Percentiles rank a stretch among this genome's conserved stretches.
Conservation (phyloP, 2,797 vertebrate genomes). For the Limosa lapponica region DNA sequence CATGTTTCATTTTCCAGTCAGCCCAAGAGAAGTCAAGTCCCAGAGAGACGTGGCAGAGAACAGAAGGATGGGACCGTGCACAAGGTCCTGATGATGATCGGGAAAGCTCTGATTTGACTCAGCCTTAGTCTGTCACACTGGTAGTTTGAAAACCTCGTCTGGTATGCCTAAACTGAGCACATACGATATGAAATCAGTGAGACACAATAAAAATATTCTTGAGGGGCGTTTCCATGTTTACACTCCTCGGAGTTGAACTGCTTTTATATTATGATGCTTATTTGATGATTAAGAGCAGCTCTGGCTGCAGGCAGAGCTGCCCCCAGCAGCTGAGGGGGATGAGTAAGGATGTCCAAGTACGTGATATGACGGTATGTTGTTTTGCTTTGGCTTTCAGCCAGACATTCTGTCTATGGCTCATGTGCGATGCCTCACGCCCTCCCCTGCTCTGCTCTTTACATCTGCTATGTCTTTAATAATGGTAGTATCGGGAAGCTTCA, state of each 20-base stretch:
- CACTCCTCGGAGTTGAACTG: accelerated
- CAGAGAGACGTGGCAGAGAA: background rate
- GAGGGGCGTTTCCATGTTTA: background rate
- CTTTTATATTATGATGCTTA: background rate
- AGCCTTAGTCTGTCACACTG: background rate
- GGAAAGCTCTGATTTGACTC: background rate
- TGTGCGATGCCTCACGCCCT: slow-evolving; percentile 82
- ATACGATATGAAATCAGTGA: background rate
- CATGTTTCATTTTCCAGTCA: background rate
- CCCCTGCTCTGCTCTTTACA: slow-evolving; percentile 89
- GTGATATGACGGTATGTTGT: background rate
- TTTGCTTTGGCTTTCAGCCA: slow-evolving; percentile 78
- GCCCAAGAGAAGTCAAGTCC: background rate
- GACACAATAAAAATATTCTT: background rate
- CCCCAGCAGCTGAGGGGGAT: background rate
- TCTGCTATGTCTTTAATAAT: slow-evolving; percentile 84
- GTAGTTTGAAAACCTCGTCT: background rate
- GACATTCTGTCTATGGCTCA: slow-evolving; percentile 89
- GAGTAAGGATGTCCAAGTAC: background rate
- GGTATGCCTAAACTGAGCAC: background rate
- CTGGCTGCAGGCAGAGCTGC: background rate
- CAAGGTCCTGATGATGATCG: background rate
- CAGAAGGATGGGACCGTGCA: background rate
- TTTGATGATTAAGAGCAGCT: background rate
- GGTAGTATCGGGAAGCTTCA: slow-evolving; percentile 86